Evolutionary conservation across 64 coral and sea anemone genomes (phyloP), one percentile per base, ranked within the genome.

Genomic region (Hydrozoanthus tunicans): DNA sequence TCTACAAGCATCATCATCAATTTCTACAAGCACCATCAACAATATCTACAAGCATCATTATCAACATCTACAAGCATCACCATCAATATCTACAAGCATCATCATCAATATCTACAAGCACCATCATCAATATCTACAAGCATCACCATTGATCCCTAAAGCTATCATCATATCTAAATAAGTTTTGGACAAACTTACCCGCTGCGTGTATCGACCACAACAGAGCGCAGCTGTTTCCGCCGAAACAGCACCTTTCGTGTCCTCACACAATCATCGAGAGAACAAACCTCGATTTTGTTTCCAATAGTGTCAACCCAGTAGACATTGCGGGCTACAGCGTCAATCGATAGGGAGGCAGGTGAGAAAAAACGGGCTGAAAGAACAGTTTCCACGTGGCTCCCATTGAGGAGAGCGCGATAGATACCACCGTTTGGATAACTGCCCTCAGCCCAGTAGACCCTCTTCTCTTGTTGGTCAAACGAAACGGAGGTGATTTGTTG

Each of bases 231-330:
- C 8, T 73, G 73, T 14, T 12, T 88, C 58, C 70, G 59, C 9
- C 58, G 55, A 59, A 88, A 3, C 5, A 88, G 11, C 56, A 43
- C 9, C 56, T 60, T 88, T 57, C 84, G 20, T 58, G 84, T 88
- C 56, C 84, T 73, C 9, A 56, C 20, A 54, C 84, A 88, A 0
- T 88, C 69, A 15, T 73, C 10, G 20, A 88, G 51, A 0, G 68
- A 26, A 24, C 84, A 88, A 20, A 88, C 84, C 43, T 74, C 84
- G 57, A 88, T 88, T 14, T 17, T 74, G 59, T 73, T 88, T 15
- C 51, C 67, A 71, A 2, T 1, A 11, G 5, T 12, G 56, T 86
- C 83, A 13, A 24, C 15, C 84, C 84, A 88, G 11, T 88, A 88
- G 32, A 88, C 27, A 55, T 88, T 88, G 84, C 84, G 84, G 17